These are phyloP conservation scores for Uria aalge DNA, from an alignment of 2,113 vertebrate genomes.

Conservation along the genomic window DNA sequence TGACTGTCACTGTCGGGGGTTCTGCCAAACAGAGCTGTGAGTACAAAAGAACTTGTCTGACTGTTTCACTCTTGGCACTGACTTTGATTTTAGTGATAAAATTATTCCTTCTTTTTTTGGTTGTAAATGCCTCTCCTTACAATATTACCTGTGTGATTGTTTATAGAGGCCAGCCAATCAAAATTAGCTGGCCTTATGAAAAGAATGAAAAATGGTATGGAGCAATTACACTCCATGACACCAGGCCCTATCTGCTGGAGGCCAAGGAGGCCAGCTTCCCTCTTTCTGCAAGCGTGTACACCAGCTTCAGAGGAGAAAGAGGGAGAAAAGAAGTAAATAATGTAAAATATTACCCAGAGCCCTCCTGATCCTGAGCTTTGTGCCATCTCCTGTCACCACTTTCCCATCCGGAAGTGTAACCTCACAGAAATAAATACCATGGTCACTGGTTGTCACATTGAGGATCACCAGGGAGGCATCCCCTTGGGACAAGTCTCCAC, in stretches of 20 bases:
- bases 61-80: not conserved
- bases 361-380: conserved; percentile 70
- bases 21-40: not conserved
- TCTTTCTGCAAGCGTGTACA: not conserved
- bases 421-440: conserved; percentile 66
- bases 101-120: not conserved
- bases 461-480: conserved; percentile 62
- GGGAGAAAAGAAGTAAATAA: not conserved
- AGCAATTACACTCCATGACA: not conserved
- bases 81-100: not conserved
- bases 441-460: conserved; percentile 64
- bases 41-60: not conserved
- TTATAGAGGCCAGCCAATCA: not conserved
- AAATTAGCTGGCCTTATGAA: not conserved
- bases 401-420: not conserved
- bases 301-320: not conserved
- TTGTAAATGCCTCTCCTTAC: not conserved
- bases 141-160: not conserved
- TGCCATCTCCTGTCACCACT: conserved; percentile 56
- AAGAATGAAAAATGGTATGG: not conserved
- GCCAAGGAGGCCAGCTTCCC: not conserved
- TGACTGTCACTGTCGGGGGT: not conserved
- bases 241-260: not conserved
- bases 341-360: conserved; percentile 47
- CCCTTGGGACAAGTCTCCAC: conserved; percentile 53